These are phyloP conservation scores for Ctenosaura bakeri DNA, from an alignment of 2,797 vertebrate genomes.

Conservation along the genomic window DNA sequence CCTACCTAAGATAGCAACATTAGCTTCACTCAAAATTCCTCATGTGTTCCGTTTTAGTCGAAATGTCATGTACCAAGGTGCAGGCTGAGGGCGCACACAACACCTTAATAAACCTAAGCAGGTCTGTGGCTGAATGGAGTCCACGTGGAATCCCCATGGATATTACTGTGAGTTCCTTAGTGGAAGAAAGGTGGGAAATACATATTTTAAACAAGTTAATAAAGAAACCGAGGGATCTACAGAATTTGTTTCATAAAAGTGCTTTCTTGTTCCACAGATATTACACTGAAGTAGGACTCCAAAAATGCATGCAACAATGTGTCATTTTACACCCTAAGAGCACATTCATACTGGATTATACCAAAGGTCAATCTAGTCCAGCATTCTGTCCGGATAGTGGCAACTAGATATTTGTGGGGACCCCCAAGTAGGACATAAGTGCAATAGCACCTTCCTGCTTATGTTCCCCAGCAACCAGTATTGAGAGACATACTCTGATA, in stretches of 20 bases:
- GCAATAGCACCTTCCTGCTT: neutral
- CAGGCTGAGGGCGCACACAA: too few relatives aligned
- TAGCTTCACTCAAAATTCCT: too few relatives aligned
- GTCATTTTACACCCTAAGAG: slow-evolving; percentile 17
- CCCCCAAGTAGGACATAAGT: neutral
- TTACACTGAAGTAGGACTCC: neutral
- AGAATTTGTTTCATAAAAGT: neutral
- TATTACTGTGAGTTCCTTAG: neutral
- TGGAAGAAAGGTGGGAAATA: too few relatives aligned
- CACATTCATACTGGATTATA: neutral
- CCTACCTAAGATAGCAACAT: too few relatives aligned
- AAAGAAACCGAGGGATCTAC: neutral
- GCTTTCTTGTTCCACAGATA: neutral
- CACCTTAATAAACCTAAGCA: neutral
- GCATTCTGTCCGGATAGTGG: neutral
- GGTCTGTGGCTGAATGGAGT: neutral
- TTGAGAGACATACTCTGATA: neutral
- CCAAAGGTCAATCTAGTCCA: neutral
- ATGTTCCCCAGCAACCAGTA: neutral
- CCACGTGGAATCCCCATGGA: neutral
- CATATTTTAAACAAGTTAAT: neutral
- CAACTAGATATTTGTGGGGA: neutral
- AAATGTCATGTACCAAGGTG: too few relatives aligned
- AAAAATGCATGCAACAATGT: neutral
- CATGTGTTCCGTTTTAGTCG: too few relatives aligned